These are phyloP conservation scores for Holothuria scabra DNA, from an alignment of 53 echinoderm and acorn worm genomes.

Conservation along the genomic window DNA sequence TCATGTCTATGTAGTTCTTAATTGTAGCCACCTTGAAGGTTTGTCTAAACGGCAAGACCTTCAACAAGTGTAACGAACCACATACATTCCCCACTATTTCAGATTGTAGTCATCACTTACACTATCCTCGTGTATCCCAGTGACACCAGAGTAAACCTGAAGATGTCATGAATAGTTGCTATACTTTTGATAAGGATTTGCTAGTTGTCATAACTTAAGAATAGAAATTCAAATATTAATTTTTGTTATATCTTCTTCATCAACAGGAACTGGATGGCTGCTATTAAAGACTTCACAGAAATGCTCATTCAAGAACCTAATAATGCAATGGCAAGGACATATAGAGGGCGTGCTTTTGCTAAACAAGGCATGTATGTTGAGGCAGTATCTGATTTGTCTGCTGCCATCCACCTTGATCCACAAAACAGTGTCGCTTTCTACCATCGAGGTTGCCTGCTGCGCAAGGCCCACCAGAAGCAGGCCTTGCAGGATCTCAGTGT, in stretches of 20 bases:
- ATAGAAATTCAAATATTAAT: too few species aligned
- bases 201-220: too few species aligned
- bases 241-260: not conserved
- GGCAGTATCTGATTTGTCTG: slow-evolving; percentile 90
- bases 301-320: slow-evolving; percentile 88
- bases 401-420: slow-evolving; percentile 94
- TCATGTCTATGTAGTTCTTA: too few species aligned
- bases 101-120: too few species aligned
- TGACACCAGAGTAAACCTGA: too few species aligned
- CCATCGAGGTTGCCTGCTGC: slow-evolving; percentile 92
- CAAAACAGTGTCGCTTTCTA: slow-evolving; percentile 82
- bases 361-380: slow-evolving; percentile 90
- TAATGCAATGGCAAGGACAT: slow-evolving; percentile 90
- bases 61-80: not conserved
- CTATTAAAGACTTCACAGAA: slow-evolving; percentile 94
- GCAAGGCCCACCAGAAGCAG: slow-evolving; percentile 82
- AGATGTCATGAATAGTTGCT: too few species aligned
- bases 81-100: too few species aligned
- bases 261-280: slow-evolving; percentile 89
- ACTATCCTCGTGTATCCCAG: too few species aligned
- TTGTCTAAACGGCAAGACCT: not conserved
- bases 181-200: not conserved
- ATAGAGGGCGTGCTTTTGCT: slow-evolving; percentile 81
- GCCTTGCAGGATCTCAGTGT: slow-evolving; percentile 94
- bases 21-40: too few species aligned